A percentile compares a stretch with the other conserved stretches of the same genome.
These are phyloP conservation scores for Xyrauchen texanus DNA, from an alignment of 2,113 vertebrate species.

Conservation along the genomic window DNA sequence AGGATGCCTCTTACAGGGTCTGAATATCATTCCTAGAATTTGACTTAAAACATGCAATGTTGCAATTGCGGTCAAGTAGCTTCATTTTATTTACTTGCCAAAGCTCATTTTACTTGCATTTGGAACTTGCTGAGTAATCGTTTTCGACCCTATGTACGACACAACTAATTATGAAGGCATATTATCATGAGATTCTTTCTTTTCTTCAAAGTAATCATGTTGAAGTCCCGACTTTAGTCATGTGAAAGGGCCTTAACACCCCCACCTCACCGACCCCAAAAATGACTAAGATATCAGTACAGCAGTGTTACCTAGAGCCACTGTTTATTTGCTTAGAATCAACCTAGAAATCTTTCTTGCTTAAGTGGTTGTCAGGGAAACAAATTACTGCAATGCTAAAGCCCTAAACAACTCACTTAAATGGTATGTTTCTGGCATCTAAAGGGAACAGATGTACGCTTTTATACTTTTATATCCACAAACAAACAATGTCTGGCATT, in stretches of 20 bases:
- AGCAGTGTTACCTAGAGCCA: neutral
- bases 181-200: no score
- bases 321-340: neutral
- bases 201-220: no score
- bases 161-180: no score
- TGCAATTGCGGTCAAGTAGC: no score
- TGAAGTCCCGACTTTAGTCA: neutral
- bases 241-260: neutral
- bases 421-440: constrained; percentile 1
- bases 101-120: no score
- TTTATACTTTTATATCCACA: constrained; percentile 14
- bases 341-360: neutral
- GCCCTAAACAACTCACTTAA: neutral
- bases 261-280: neutral
- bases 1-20: no score
- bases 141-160: no score
- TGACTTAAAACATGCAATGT: no score
- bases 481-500: constrained; percentile 19
- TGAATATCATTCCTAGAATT: no score
- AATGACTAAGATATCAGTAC: neutral
- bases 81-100: no score
- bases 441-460: neutral
- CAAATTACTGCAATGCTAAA: constrained; percentile 3
- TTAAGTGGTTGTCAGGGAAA: constrained; percentile 34
- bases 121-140: no score